Percentiles rank a stretch among this genome's conserved stretches.
These are phyloP conservation scores for Odocoileus hemionus DNA, from an alignment of 2,113 vertebrate species.

Conservation along the genomic window DNA sequence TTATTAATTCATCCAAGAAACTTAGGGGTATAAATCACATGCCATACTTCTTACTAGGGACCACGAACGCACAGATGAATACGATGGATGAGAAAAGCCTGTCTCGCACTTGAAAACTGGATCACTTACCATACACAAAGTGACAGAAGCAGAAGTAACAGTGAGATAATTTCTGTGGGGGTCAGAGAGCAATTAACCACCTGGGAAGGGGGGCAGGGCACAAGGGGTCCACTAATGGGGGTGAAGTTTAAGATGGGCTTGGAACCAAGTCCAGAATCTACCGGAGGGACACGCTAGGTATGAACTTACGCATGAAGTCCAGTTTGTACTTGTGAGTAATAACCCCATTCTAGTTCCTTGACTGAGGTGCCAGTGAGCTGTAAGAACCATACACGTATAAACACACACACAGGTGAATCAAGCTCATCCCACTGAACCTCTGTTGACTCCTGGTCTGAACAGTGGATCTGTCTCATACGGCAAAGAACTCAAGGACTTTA, in stretches of 20 bases:
- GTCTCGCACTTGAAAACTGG: not conserved
- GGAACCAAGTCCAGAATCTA: not conserved
- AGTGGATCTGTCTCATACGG: not conserved
- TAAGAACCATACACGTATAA: not conserved
- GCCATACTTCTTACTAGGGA: not conserved
- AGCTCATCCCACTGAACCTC: not conserved
- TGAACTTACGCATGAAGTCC: not conserved
- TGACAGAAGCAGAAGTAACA: not conserved
- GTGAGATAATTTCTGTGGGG: not conserved
- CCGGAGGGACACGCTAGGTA: not conserved
- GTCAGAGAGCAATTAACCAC: not conserved
- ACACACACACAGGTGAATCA: not conserved
- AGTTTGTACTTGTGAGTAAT: not conserved
- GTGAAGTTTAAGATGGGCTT: not conserved
- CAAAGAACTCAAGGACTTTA: not conserved
- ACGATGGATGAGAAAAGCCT: not conserved
- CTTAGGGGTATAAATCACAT: not conserved
- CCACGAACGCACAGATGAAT: not conserved
- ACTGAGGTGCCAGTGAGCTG: not conserved
- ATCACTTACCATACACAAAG: not conserved
- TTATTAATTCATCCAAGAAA: not conserved
- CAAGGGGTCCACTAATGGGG: not conserved
- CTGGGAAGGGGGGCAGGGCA: not conserved
- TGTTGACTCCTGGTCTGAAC: not conserved
- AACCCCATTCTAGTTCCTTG: not conserved